Evolutionary conservation across 2,113 vertebrate species (phyloP).

Genomic region (Eubucco bourcierii): DNA sequence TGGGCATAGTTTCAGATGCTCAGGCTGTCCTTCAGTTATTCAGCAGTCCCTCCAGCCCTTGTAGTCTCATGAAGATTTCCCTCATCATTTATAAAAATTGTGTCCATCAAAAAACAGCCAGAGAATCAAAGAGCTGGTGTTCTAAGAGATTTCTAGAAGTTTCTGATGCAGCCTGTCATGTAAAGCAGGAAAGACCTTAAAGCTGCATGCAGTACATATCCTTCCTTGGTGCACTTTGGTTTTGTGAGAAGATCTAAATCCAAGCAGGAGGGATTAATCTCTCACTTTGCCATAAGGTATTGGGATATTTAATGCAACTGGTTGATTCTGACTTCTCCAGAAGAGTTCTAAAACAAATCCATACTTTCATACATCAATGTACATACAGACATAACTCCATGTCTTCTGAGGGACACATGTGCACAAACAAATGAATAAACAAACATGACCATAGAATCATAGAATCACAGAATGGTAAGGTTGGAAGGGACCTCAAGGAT

Average conservation of each 20-base stretch:
- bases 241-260: not conserved
- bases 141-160: not conserved
- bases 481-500: too few species aligned
- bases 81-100: not conserved
- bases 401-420: fast-evolving
- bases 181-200: not conserved
- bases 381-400: not conserved
- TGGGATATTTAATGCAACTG: not conserved
- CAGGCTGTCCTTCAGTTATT: not conserved
- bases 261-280: not conserved
- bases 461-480: too few species aligned
- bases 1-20: not conserved
- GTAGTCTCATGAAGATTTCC: not conserved
- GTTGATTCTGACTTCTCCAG: not conserved
- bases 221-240: not conserved
- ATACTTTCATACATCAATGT: not conserved
- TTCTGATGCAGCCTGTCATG: not conserved
- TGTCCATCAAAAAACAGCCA: not conserved
- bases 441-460: too few species aligned
- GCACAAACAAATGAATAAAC: not conserved
- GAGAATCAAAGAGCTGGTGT: not conserved
- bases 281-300: not conserved
- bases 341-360: not conserved
- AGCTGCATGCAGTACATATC: not conserved
- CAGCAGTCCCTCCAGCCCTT: not conserved